Evolutionary conservation across 2,888 invertebrate genomes (phyloP), one percentile per base, ranked within the genome.

Genomic region (Leuctra nigra): DNA sequence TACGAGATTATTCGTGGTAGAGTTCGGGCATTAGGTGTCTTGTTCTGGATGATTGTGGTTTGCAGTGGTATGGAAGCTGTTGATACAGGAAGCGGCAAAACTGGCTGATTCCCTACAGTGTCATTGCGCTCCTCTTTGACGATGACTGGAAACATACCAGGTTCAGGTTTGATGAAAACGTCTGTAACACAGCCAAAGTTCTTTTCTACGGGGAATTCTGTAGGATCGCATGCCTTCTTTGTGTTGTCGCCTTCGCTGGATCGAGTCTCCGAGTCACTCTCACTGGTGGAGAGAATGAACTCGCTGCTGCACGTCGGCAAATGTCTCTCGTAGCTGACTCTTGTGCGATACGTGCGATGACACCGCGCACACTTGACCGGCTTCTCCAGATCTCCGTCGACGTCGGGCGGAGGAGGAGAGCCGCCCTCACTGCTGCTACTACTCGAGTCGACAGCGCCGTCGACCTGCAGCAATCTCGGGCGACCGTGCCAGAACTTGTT

Each of bases 331-430:
- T 86, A 91, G 54, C 90, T 90, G 59, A 86, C 84, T 61, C 84
- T 83, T 50, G 89, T 90, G 65, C 91, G 77, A 67, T 91, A 91
- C 1, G 90, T 90, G 67, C 92, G 86, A 65, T 89, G 89, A 68
- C 94, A 95, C 61, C 88, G 81, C 64, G 86, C 84, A 71, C 94
- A 95, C 65, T 88, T 86, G 1, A 93, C 91, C 6, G 88, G 86
- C 64, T 84, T 81, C 64, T 86, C 86, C 38, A 77, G 76, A 54
- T 77, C 75, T 47, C 77, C 77, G 35, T 75, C 39, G 13, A 11
- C 6, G 29, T 11, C 74, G 60, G 67, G 72, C 62, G 74, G 70
- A 44, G 66, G 68, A 44, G 67, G 68, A 9, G 65, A 64, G 58
- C 77, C 75, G 62, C 75, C 71, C 44, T 78, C 77, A 56, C 65